Base-by-base conservation (phyloP, 1,140 invertebrate genomes). In the Drosophila ambigua region DNA sequence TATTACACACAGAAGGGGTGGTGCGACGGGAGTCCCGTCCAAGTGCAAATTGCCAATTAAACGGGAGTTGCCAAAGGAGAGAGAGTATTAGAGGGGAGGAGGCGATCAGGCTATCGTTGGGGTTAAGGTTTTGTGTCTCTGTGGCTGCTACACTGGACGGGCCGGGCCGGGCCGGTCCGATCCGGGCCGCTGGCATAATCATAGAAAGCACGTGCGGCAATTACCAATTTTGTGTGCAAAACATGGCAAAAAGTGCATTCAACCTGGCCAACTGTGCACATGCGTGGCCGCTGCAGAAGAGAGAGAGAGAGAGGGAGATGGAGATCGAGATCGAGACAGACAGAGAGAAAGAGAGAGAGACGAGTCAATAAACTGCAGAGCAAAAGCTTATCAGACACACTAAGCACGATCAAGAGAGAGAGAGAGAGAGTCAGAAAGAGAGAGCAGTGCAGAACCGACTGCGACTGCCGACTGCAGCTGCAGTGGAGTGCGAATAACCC, bases 141-240 rank as follows among this genome's bases (percentile, higher is more conserved):
- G 23, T 44, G 50, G 35, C 35, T 20, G 20, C 20, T 20, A 39
- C 52, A 65, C 11, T 39, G 35, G 35, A 11, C 35, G 31, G 35
- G 4, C 35, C 35, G 35, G 20, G 20, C 1, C 20, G 2, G 20
- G 20, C 20, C 20, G 2, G 20, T 20, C 20, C 20, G 20, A 20
- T 20, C 35, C 35, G 31, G 35, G 4, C 35, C 35, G 35, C 35
- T 77, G 83, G 62, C 76, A 54, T 88, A 88, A 83, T 83, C 83
- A 77, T 88, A 88, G 83, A 83, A 79, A 88, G 84, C 83, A 88
- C 83, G 83, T 88, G 83, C 76, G 72, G 84, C 77, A 77, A 88
- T 88, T 88, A 73, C 79, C 76, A 77, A 87, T 88, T 89, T 82
- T 74, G 49, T 31, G 69, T 76, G 65, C 72, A 76, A 77, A 79